Conservation (phyloP, 2,888 invertebrate genomes). For the Trichopoda pennipes region DNA sequence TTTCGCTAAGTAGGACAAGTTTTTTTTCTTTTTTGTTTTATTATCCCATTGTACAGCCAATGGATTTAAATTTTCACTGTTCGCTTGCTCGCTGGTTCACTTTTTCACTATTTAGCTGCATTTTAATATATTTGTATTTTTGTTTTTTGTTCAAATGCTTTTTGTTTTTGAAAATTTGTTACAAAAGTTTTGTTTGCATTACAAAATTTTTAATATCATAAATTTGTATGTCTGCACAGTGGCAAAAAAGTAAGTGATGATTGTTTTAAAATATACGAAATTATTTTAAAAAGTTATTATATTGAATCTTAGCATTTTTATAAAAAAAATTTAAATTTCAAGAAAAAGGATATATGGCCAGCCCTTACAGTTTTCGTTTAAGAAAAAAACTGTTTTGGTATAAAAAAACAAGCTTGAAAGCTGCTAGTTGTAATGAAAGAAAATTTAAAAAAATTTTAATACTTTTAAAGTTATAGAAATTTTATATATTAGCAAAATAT, state of each 20-base stretch:
- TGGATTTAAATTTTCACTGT: conserved; percentile 18
- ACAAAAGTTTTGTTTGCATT: conserved; percentile 43
- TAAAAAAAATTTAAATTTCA: neutral
- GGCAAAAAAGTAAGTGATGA: neutral
- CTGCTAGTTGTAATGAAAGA: too few species aligned
- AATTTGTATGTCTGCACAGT: conserved; percentile 38
- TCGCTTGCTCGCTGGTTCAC: conserved; percentile 4
- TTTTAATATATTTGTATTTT: too few species aligned
- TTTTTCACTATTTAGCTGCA: conserved; percentile 39
- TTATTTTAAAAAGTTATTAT: too few species aligned
- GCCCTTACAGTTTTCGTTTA: too few species aligned
- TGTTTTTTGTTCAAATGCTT: conserved; percentile 29
- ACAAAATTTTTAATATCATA: conserved; percentile 48
- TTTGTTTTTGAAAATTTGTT: conserved; percentile 33
- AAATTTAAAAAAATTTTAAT: too few species aligned
- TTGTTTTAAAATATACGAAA: too few species aligned
- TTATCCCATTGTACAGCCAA: conserved; percentile 17
- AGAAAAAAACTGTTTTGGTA: too few species aligned
- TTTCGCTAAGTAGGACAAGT: conserved; percentile 66
- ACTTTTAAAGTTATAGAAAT: too few species aligned
- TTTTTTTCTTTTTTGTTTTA: conserved; percentile 57
- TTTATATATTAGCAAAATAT: too few species aligned
- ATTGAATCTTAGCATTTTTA: too few species aligned
- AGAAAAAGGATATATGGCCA: too few species aligned
- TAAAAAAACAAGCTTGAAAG: too few species aligned